Evolutionary conservation across 2,113 vertebrate species (phyloP), one percentile per base, ranked within the genome.

Genomic region (Calyptommatus sinebrachiatus): DNA sequence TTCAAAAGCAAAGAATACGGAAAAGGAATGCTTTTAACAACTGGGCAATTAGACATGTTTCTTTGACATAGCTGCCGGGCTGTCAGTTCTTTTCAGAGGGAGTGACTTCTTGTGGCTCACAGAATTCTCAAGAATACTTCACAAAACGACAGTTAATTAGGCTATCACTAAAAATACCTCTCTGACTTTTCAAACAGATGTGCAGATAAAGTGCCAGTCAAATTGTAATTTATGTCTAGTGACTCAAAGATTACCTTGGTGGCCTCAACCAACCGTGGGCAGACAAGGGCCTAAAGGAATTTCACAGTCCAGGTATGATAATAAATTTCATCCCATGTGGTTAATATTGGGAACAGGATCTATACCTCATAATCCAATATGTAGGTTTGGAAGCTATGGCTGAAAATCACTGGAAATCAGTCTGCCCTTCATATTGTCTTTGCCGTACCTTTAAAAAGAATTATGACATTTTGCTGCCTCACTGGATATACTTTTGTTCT

Each of bases 161-260:
- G 10, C 63, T 78, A 53, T 70, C 14, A 48, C 50, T 50, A 35
- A 76, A 81, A 84, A 6, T 26, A 11, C 35, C 45, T 68, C 28
- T 74, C 65, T 41, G 79, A 69, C 72, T 69, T 81, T 81, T 75
- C 45, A 81, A 69, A 60, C 2, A 35, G 48, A 41, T 61, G 35
- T 69, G 65, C 72, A 74, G 66, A 69, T 75, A 75, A 75, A 75
- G 63, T 68, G 29, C 76, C 67, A 8, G 29, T 14, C 22, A 74
- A 28, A 35, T 69, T 75, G 45, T 75, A 50, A 69, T 12, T 7
- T 46, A 12, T 61, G 41, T 57, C 53, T 61, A 20, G 10, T 12
- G n/a, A 68, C 18, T 67, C 50, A 75, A 16, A 8, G 46, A 74
- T 79, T 72, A 46, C 29, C 29, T 14, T 45, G 50, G 61, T 72